These are phyloP conservation scores for Philopedon plagiatum DNA, from an alignment of 2,888 invertebrate genomes.

Conservation along the genomic window DNA sequence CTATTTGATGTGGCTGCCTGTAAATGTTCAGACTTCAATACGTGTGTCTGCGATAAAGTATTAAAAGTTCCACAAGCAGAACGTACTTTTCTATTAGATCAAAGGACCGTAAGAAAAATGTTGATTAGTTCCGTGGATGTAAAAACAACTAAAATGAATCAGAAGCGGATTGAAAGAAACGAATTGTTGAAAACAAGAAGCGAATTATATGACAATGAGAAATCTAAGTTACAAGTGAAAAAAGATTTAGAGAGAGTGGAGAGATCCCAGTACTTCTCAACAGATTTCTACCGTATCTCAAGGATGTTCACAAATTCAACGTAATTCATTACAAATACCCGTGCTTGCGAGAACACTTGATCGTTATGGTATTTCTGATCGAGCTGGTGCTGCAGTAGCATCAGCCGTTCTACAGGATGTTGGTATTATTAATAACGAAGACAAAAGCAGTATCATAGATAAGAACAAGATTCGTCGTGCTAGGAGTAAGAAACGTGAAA, in stretches of 20 bases:
- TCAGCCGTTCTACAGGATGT: constrained; percentile 34
- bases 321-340: not conserved
- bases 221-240: not conserved
- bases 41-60: too few relatives aligned
- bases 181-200: not conserved
- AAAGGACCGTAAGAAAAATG: not conserved
- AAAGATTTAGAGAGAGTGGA: not conserved
- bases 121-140: not conserved
- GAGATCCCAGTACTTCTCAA: not conserved
- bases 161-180: not conserved
- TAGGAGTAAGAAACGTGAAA: not conserved
- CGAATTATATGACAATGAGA: not conserved
- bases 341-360: constrained; percentile 25
- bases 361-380: constrained; percentile 30
- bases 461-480: constrained; percentile 3
- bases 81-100: not conserved
- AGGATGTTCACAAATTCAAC: not conserved
- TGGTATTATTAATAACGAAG: constrained; percentile 29
- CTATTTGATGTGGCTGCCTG: too few relatives aligned
- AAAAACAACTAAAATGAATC: not conserved
- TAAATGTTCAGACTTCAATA: too few relatives aligned
- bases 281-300: not conserved
- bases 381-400: constrained; percentile 41
- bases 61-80: not conserved
- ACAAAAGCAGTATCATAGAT: not conserved